These are phyloP conservation scores for Drosophila orena DNA, from an alignment of 1,140 invertebrate species.

Conservation along the genomic window DNA sequence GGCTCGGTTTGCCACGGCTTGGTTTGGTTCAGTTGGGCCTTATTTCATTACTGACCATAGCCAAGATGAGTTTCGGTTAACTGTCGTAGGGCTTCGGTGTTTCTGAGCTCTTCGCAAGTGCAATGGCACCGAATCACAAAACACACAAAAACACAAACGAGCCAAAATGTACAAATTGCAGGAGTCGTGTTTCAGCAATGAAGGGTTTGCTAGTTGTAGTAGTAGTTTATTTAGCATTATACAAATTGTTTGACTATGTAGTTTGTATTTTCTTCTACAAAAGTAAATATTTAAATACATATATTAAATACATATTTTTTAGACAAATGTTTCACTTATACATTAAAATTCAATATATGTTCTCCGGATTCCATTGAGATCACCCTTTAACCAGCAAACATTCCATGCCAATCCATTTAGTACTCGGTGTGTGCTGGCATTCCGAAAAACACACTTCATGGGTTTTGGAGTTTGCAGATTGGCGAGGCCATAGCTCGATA, in stretches of 20 bases:
- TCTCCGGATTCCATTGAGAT: not conserved
- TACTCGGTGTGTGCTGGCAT: constrained; percentile 11
- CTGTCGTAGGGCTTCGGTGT: constrained; percentile 41
- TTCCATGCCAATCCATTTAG: constrained; percentile 32
- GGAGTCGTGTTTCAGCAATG: constrained; percentile 13
- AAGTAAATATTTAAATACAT: too few relatives aligned
- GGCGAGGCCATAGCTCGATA: constrained; percentile 36
- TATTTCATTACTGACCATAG: constrained; percentile 77
- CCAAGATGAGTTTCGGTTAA: constrained; percentile 70
- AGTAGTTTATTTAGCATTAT: too few relatives aligned
- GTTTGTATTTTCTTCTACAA: too few relatives aligned
- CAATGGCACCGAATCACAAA: constrained; percentile 28
- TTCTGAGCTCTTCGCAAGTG: constrained; percentile 48
- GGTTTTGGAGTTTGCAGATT: constrained; percentile 13
- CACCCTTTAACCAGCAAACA: constrained; percentile 6
- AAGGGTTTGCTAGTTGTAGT: not conserved
- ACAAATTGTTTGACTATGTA: too few relatives aligned
- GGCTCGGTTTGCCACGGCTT: not conserved
- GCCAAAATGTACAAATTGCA: not conserved
- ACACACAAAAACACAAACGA: constrained; percentile 33
- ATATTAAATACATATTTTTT: too few relatives aligned
- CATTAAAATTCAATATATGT: not conserved
- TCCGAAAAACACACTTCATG: constrained; percentile 13
- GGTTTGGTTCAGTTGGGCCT: constrained; percentile 18
- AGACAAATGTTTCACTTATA: too few relatives aligned